Percentiles rank a stretch among this genome's conserved stretches.
These are phyloP conservation scores for Laterallus jamaicensis DNA, from an alignment of 2,113 vertebrate species.

Conservation along the genomic window DNA sequence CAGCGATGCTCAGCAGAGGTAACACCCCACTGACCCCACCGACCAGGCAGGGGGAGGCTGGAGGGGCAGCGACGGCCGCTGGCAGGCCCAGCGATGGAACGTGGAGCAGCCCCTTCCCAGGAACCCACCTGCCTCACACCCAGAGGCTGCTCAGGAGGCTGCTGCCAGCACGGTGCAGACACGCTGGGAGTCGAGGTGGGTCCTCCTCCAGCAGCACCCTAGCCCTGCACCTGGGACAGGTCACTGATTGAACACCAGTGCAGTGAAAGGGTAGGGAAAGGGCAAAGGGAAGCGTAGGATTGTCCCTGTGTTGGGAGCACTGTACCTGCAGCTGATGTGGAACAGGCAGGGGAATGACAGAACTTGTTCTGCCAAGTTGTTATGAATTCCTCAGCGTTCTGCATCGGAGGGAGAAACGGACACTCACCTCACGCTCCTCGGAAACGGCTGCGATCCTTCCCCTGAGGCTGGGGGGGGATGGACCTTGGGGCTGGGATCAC, in stretches of 20 bases:
- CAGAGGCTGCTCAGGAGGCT: neutral
- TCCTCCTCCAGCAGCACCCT: neutral
- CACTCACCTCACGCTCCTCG: fast-evolving
- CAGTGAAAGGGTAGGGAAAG: neutral
- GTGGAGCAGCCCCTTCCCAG: neutral
- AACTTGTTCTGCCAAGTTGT: neutral
- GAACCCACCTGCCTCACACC: no score
- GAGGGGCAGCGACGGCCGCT: neutral
- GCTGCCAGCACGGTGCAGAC: no score
- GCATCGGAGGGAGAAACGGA: fast-evolving
- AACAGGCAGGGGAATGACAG: neutral
- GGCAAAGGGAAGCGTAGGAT: neutral
- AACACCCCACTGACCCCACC: neutral
- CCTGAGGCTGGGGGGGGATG: neutral
- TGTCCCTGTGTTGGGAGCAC: neutral
- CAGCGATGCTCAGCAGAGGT: neutral
- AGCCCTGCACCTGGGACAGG: neutral
- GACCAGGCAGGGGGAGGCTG: neutral
- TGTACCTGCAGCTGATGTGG: neutral
- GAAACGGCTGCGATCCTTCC: fast-evolving
- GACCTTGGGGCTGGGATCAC: fast-evolving
- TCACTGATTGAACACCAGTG: neutral
- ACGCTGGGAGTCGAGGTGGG: neutral
- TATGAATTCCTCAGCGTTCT: neutral
- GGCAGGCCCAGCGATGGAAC: no score